phyloP scores from a whole-genome alignment of 2,797 vertebrate genomes.

The Parauchenoglanis ngamensis region DNA sequence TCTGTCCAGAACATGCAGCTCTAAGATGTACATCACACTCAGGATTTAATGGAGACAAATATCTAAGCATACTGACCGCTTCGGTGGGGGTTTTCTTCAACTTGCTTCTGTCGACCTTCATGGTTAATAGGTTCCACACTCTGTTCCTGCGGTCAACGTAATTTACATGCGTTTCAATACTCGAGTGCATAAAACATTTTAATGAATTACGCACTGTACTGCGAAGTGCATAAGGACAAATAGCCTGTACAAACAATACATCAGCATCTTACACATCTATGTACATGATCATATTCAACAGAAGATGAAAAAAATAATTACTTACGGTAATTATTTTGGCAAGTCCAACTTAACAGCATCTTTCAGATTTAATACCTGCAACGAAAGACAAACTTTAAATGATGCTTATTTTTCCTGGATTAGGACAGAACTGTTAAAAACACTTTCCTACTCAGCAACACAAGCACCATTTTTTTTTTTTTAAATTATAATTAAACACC shows the following conservation, averaged over 20 bases:
- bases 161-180: slow-evolving; percentile 14
- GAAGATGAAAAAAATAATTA: slow-evolving; percentile 29
- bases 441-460: background rate
- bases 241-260: background rate
- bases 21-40: background rate
- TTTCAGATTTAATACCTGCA: slow-evolving; percentile 74
- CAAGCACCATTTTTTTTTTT: background rate
- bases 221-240: background rate
- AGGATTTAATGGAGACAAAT: background rate
- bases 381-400: slow-evolving; percentile 20
- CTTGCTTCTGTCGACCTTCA: slow-evolving; percentile 98
- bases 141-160: slow-evolving; percentile 67
- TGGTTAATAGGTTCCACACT: slow-evolving; percentile 81
- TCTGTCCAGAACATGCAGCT: background rate
- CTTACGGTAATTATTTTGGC: slow-evolving; percentile 77
- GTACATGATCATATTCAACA: background rate
- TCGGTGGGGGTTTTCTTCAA: slow-evolving; percentile 96
- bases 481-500: background rate
- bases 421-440: background rate
- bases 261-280: background rate
- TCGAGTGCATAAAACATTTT: background rate
- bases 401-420: background rate
- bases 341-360: slow-evolving; percentile 77
- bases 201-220: background rate
- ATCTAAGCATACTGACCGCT: slow-evolving; percentile 82